Conservation (phyloP, 2,113 vertebrate species). For the Phrynosoma blainvillii region DNA sequence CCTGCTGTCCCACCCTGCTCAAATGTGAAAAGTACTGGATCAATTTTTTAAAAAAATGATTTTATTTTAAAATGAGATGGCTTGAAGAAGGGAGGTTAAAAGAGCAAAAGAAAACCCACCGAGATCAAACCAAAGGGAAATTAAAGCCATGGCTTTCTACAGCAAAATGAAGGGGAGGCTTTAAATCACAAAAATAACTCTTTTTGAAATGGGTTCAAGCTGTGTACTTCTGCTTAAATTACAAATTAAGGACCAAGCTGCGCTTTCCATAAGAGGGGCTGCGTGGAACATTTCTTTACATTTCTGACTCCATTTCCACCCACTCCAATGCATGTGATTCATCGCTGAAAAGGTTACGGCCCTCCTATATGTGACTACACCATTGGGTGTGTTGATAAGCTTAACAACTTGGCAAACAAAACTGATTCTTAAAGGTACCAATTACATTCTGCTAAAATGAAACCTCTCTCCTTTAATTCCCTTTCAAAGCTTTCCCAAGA, state of each 20-base stretch:
- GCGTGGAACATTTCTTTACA: neutral
- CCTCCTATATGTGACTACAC: neutral
- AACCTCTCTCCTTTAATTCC: neutral
- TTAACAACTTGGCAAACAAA: neutral
- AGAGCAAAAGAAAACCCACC: neutral
- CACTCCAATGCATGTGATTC: neutral
- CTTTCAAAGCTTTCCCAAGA: neutral
- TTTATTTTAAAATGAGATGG: constrained; percentile 1
- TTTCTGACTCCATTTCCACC: constrained; percentile 8
- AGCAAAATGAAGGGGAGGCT: neutral
- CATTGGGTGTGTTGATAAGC: neutral
- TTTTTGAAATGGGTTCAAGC: neutral
- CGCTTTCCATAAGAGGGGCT: neutral
- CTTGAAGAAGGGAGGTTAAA: neutral
- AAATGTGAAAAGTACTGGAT: neutral
- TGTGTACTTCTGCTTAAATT: neutral
- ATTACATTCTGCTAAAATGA: neutral
- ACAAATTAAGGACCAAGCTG: constrained; percentile 16
- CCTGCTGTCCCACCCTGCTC: neutral
- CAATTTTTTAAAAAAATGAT: neutral
- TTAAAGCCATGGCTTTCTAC: neutral
- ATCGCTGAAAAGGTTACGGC: neutral
- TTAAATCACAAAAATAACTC: constrained; percentile 8
- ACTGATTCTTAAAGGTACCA: neutral
- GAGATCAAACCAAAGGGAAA: neutral